phyloP scores from a whole-genome alignment of 2,888 invertebrate species.

The Drosophila demipolita region DNA sequence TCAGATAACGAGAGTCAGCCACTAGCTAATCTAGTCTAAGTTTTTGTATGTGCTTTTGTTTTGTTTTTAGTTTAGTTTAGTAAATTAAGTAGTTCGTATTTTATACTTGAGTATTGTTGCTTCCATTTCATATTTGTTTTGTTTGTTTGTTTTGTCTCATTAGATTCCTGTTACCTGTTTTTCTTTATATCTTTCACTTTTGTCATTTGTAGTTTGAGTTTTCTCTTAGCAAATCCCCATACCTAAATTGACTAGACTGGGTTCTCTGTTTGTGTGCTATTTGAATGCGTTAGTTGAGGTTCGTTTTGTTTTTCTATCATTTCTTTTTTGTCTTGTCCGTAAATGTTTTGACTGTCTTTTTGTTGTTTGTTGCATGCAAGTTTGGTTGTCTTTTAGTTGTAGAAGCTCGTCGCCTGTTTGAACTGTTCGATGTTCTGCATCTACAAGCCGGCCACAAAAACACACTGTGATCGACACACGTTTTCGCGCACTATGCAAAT shows the following conservation, averaged over 20 bases:
- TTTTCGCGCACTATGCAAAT: constrained; percentile 69
- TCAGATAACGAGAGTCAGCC: constrained; percentile 55
- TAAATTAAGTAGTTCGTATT: constrained; percentile 78
- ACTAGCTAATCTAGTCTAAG: constrained; percentile 49
- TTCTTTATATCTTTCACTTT: constrained; percentile 51
- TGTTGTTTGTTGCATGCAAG: constrained; percentile 6
- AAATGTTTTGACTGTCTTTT: constrained; percentile 19
- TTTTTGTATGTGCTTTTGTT: constrained; percentile 19
- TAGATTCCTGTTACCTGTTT: constrained; percentile 33
- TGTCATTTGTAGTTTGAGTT: constrained; percentile 32
- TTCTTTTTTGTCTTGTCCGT: constrained; percentile 19
- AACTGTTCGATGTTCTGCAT: constrained; percentile 1
- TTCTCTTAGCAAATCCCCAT: constrained; percentile 60
- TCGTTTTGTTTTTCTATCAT: constrained; percentile 36
- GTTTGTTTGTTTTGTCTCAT: constrained; percentile 28
- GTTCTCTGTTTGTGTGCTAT: constrained; percentile 63
- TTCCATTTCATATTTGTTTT: constrained; percentile 45
- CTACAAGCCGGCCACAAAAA: constrained; percentile 52
- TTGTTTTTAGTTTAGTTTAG: constrained; percentile 33
- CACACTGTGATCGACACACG: constrained; percentile 76
- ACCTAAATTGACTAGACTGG: constrained; percentile 83
- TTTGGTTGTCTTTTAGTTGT: constrained; percentile 14
- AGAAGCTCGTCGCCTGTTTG: constrained; percentile 37
- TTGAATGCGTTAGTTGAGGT: constrained; percentile 69
- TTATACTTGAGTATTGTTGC: constrained; percentile 84